Evolutionary conservation across 2,113 vertebrate species (phyloP), one percentile per base, ranked within the genome.

Genomic region (Poecilia latipinna): DNA sequence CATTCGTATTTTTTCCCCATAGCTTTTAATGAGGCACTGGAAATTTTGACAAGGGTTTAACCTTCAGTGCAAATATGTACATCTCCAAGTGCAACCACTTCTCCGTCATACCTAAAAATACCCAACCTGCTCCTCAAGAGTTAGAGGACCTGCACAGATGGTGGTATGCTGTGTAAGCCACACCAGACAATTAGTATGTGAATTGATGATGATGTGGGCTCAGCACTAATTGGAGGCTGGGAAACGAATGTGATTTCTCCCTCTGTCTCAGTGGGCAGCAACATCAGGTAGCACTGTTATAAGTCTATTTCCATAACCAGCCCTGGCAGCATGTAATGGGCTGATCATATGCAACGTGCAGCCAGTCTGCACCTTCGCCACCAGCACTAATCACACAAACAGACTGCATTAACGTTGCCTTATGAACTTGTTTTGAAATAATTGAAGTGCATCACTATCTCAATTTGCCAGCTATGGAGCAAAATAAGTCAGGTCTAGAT

Each of bases 201-300:
- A 93, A 94, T 90, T 90, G 90, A 94, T 93, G 91, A 93, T 94
- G 90, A 92, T 91, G 88, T 85, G 48, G 86, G 31, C 85, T 93
- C 88, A 79, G 87, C 81, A 78, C 90, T 93, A 94, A 95, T 93
- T 93, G 92, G 90, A 86, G 69, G 61, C 90, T 76, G 81, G 84
- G 87, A 93, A 94, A 92, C 90, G 82, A 93, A 94, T 91, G 85
- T 82, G 92, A 88, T 90, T 89, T 86, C 78, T 80, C 79, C 75
- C 75, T 84, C 79, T 79, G 75, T 93, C 91, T 93, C 93, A 78
- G 88, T 88, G 85, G 92, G 86, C 90, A 79, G 82, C 60, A 90
- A 82, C 91, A 91, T 91, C 91, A 93, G 89, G 92, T 92, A 93
- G 74, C 79, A 76, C 83, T 83, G 79, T 86, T 91, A 90, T 88